Base-by-base conservation (phyloP, 1,140 invertebrate genomes). In the Nebria ingens region DNA sequence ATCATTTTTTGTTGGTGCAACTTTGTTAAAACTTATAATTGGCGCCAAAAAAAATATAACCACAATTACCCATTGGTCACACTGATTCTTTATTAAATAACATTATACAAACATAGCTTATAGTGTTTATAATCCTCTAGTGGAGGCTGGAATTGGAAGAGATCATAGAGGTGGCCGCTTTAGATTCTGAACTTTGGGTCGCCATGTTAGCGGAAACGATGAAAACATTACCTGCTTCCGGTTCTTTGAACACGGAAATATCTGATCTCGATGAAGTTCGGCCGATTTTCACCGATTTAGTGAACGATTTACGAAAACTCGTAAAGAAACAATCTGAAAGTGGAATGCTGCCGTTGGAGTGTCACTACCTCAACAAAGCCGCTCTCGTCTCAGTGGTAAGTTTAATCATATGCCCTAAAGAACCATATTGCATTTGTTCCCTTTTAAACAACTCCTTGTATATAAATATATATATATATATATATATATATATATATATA, bases 181-280 rank as follows among this genome's bases (percentile, higher is more conserved):
- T 89, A 57, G 93, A 97, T 71, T 88, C 87, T 45, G 95, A 98
- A 69, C 81, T 93, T 58, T 98, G 95, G 95, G 94, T 98, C 11
- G 90, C 91, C 0, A 96, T 96, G 89, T 76, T 97, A 59, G 93
- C 89, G 12, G 93, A 98, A 76, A 87, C 94, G 55, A 86, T 98
- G 75, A 93, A 93, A 68, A 91, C 90, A 0, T 95, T 89, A 70
- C 93, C 95, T 2, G 81, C 85, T 0, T 86, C 86, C 4, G 92
- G 90, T 29, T 87, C 86, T 49, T 78, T 97, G 29, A 95, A 96
- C 66, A 87, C 88, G 57, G 86, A 93, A 69, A 87, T 87, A 56
- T 76, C 78, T 52, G 87, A 91, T 70, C 78, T 89, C 52, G 88
- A 93, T 64, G 91, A 94, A 62, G 93, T 91, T 55, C 79, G 86